Conservation (phyloP, 2,888 invertebrate species). For the Xanthorhoe designata region DNA sequence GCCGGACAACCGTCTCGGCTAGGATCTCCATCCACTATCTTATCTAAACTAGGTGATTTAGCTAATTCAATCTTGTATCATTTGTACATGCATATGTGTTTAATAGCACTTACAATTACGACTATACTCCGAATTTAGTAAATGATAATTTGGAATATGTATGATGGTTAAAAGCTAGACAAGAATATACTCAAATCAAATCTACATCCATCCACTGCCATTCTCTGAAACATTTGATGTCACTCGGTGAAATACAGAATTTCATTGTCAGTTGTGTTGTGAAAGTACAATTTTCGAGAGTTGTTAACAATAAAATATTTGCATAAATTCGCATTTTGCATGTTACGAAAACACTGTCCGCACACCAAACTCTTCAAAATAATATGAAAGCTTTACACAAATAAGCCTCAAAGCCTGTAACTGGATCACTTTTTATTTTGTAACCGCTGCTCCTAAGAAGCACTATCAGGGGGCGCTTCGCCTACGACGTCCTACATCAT, state of each 20-base stretch:
- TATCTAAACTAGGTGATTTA: conserved; percentile 72
- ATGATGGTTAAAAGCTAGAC: conserved; percentile 29
- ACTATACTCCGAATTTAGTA: conserved; percentile 68
- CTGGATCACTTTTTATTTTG: conserved; percentile 41
- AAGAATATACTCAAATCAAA: conserved; percentile 32
- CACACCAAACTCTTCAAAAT: conserved; percentile 32
- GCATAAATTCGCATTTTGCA: conserved; percentile 57
- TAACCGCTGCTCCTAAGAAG: conserved; percentile 33
- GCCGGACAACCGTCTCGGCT: conserved; percentile 57
- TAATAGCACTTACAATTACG: conserved; percentile 74
- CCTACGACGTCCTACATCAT: conserved; percentile 43
- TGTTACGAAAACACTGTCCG: conserved; percentile 49
- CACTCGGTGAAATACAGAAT: conserved; percentile 42
- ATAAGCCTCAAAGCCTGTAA: conserved; percentile 32
- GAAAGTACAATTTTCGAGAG: conserved; percentile 45
- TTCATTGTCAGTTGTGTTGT: conserved; percentile 37
- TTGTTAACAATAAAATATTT: conserved; percentile 53
- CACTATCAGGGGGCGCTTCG: conserved; percentile 22
- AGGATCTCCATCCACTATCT: conserved; percentile 56
- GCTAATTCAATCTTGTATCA: conserved; percentile 74
- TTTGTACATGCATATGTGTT: conserved; percentile 78
- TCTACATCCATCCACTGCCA: conserved; percentile 10
- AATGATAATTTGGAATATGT: conserved; percentile 76
- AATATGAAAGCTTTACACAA: conserved; percentile 50
- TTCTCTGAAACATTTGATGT: conserved; percentile 15